A percentile compares a stretch with the other conserved stretches of the same genome.
Conservation (phyloP, 2,888 invertebrate genomes). For the Cerceris rybyensis region DNA sequence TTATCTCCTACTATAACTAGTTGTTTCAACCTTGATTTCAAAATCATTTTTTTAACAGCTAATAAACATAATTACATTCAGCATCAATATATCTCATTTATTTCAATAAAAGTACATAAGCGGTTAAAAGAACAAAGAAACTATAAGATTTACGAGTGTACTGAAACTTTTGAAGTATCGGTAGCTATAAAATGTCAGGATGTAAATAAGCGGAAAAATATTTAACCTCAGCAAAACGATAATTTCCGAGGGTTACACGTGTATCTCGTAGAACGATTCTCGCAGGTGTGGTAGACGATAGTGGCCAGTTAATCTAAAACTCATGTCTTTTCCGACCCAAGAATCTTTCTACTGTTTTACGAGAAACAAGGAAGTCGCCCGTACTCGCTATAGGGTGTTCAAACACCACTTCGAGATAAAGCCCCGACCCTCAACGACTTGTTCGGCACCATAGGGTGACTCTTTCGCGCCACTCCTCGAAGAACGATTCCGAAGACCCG, state of each 20-base stretch:
- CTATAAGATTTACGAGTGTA: not conserved
- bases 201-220: not conserved
- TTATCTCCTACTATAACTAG: not conserved
- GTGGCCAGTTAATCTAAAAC: constrained; percentile 54
- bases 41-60: too few species aligned
- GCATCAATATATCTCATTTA: too few species aligned
- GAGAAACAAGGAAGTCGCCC: constrained; percentile 32
- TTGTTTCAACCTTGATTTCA: too few species aligned
- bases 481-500: constrained; percentile 29
- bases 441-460: constrained; percentile 41
- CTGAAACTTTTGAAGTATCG: not conserved
- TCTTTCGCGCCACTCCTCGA: constrained; percentile 17
- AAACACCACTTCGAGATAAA: constrained; percentile 46
- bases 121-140: not conserved
- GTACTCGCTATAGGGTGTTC: constrained; percentile 43
- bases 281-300: constrained; percentile 43
- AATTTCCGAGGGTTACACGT: constrained; percentile 29
- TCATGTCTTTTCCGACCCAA: constrained; percentile 39
- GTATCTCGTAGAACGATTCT: constrained; percentile 26
- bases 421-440: constrained; percentile 41
- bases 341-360: constrained; percentile 53
- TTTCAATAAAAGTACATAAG: too few species aligned
- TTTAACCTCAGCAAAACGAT: constrained; percentile 18
- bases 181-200: not conserved
- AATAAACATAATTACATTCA: too few species aligned